Evolutionary conservation across 2,113 vertebrate genomes (phyloP).

Genomic region (Oreochromis niloticus): DNA sequence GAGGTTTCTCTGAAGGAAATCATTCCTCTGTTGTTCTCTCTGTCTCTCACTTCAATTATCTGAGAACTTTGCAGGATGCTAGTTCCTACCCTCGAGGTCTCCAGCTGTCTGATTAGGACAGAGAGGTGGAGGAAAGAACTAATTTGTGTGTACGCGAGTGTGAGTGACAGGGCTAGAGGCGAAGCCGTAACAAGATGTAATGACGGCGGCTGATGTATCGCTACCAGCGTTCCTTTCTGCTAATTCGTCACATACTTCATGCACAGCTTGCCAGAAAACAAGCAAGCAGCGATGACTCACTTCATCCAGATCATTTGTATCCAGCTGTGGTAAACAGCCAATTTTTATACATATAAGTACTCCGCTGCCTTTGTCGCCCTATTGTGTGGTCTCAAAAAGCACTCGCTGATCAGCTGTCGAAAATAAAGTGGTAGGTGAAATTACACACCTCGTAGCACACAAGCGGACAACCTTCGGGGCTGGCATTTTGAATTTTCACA

Average conservation of each 20-base stretch:
- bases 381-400: not conserved
- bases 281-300: not conserved
- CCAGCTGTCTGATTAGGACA: conserved; percentile 4
- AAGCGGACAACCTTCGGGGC: not conserved
- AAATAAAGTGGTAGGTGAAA: not conserved
- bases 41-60: not conserved
- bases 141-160: not conserved
- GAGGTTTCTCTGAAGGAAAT: not conserved
- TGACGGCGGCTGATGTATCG: not conserved
- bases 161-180: conserved; percentile 5
- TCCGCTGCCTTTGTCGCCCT: not conserved
- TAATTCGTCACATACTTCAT: not conserved
- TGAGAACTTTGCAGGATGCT: not conserved
- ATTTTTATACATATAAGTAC: not conserved
- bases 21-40: not conserved
- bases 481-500: not conserved
- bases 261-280: not conserved
- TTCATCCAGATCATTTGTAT: not conserved
- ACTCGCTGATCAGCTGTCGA: not conserved
- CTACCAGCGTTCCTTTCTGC: not conserved
- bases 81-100: not conserved
- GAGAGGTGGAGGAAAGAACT: not conserved
- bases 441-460: not conserved
- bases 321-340: not conserved
- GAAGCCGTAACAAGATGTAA: not conserved